Base-by-base conservation (phyloP, 2,113 vertebrate species). In the Galeopterus variegatus region DNA sequence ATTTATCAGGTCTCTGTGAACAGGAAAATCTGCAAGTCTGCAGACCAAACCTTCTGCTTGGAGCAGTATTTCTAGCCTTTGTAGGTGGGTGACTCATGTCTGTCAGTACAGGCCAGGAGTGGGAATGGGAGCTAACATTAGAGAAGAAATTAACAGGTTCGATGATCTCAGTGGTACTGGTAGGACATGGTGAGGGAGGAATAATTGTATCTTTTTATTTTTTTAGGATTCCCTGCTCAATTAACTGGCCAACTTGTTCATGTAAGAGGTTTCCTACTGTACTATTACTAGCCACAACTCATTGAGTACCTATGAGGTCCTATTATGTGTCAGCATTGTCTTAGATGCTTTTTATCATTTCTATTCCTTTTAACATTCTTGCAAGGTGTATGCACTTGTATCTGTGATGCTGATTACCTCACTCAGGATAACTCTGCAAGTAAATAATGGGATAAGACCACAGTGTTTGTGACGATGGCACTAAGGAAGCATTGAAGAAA, bases 61-160 rank as follows among this genome's bases (percentile, higher is more conserved):
- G 67, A 95, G 79, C 50, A 69, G 36, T 50, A 60, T 95, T 96
- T 95, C 65, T 76, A 76, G 67, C 82, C 26, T 96, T 67, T 70
- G 70, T 31, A 67, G 54, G 48, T 77, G 64, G 75, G 10, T 91
- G 86, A 81, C 62, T 79, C 76, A 36, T 28, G 41, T 36, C 77
- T 45, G 12, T 48, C 48, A n/a, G 54, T 75, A 36, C 45, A 65
- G 75, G 54, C 75, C 24, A 48, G 62, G 77, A 72, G 70, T 33
- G 45, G 54, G 69, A 56, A 48, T 77, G 31, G 23, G 18, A 67
- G 50, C 79, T 62, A 8, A 83, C 8, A 12, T 72, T 23, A 28
- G 19, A 56, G 31, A 72, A 33, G 26, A 72, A 72, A 72, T 48
- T 12, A 88, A 92, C 70, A 72, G 52, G 41, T 65, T 52, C 21